A percentile compares a stretch with the other conserved stretches of the same genome.
Evolutionary conservation across 2,888 invertebrate species (phyloP).

Genomic region (Nomada hirtipes): DNA sequence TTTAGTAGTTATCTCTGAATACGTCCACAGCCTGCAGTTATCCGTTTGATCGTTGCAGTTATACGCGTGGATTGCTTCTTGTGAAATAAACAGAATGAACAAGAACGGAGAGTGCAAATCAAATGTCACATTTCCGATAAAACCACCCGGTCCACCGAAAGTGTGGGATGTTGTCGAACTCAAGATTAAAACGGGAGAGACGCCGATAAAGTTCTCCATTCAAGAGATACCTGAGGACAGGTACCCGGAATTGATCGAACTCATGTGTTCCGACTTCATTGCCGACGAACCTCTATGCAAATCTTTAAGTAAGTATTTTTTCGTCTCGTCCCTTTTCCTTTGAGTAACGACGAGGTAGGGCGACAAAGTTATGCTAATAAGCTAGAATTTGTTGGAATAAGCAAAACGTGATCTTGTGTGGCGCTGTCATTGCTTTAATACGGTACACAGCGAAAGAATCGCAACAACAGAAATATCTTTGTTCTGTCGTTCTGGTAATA

Average conservation of each 20-base stretch:
- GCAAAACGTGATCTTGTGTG: not conserved
- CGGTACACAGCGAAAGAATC: not conserved
- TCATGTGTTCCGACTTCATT: conserved; percentile 73
- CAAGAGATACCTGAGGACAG: conserved; percentile 79
- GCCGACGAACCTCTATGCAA: conserved; percentile 73
- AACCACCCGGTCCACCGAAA: conserved; percentile 54
- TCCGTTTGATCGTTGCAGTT: too few relatives aligned
- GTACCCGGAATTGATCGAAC: conserved; percentile 74
- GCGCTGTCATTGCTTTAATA: not conserved
- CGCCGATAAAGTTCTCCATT: conserved; percentile 72
- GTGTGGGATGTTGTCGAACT: conserved; percentile 75
- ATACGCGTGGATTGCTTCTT: not conserved
- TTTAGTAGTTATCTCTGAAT: not conserved
- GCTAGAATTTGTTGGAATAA: too few relatives aligned
- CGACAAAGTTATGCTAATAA: not conserved
- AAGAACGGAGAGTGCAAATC: not conserved
- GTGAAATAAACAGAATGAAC: not conserved
- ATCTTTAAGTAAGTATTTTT: conserved; percentile 69
- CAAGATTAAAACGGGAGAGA: conserved; percentile 60
- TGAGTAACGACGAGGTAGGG: not conserved
- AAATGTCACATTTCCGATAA: conserved; percentile 6
- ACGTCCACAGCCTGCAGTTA: not conserved
- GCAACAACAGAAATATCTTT: too few relatives aligned
- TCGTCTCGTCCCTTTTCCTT: not conserved
- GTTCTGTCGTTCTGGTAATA: too few relatives aligned